These are phyloP conservation scores for Cetoscarus ocellatus DNA, from an alignment of 2,797 vertebrate species.

Conservation along the genomic window DNA sequence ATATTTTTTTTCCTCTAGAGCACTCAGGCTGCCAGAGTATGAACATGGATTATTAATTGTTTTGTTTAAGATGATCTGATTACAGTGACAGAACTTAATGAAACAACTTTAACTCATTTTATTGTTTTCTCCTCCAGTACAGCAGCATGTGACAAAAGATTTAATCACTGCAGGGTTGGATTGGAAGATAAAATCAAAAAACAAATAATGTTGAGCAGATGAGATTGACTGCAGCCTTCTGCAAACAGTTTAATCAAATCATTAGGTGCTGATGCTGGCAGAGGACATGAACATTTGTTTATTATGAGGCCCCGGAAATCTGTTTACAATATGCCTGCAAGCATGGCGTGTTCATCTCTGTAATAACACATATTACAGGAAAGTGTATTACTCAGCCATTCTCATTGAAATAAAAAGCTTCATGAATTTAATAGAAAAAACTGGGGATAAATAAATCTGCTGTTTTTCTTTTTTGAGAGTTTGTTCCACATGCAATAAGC, in stretches of 20 bases:
- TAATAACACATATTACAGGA: conserved; percentile 41
- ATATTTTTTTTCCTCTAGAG: neutral
- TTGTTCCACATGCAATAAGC: neutral
- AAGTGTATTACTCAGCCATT: conserved; percentile 2
- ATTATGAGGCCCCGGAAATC: conserved; percentile 43
- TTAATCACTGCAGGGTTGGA: conserved; percentile 1
- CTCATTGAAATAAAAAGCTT: conserved; percentile 8
- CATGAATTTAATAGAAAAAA: neutral
- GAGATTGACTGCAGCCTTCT: conserved; percentile 34
- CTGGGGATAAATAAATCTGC: neutral
- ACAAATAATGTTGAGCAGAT: conserved; percentile 23
- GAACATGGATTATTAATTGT: conserved; percentile 3
- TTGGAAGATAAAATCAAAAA: conserved; percentile 23
- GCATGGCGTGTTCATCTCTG: conserved; percentile 30
- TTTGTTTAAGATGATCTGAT: conserved; percentile 14
- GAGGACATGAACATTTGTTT: conserved; percentile 43
- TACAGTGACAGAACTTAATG: conserved; percentile 3
- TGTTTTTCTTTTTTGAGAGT: conserved; percentile 5
- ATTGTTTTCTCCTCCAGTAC: neutral
- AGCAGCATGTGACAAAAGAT: conserved; percentile 9
- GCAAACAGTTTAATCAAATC: conserved; percentile 42
- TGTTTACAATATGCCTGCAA: conserved; percentile 38
- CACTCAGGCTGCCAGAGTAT: neutral
- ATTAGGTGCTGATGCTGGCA: conserved; percentile 26
- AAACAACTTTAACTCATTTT: conserved; percentile 8